Evolutionary conservation across 2,888 invertebrate species (phyloP).

Genomic region (Lochmaea crataegi): DNA sequence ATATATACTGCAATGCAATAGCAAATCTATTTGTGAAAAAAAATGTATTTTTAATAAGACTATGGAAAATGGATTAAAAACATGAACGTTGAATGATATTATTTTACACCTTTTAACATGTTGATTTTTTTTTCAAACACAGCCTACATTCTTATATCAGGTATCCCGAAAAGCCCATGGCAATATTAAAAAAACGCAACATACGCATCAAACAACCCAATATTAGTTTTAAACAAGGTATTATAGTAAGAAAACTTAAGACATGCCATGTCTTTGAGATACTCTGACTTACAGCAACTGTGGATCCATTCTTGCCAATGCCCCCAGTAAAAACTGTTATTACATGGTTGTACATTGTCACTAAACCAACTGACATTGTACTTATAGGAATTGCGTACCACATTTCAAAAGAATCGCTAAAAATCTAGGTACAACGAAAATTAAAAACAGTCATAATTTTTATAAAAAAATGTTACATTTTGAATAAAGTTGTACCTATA

Average conservation of each 20-base stretch:
- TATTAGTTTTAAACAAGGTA: slow-evolving; percentile 20
- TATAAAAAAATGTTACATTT: not conserved
- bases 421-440: slow-evolving; percentile 59
- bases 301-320: slow-evolving; percentile 96
- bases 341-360: slow-evolving; percentile 79
- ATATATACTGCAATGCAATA: not conserved
- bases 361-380: slow-evolving; percentile 77
- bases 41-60: not conserved
- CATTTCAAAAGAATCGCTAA: slow-evolving; percentile 77
- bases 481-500: too few relatives aligned
- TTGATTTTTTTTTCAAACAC: not conserved
- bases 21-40: not conserved
- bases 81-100: not conserved
- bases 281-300: slow-evolving; percentile 87
- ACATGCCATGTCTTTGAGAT: slow-evolving; percentile 33
- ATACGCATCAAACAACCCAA: slow-evolving; percentile 32
- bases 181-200: slow-evolving; percentile 24
- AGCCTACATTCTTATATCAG: slow-evolving; percentile 35
- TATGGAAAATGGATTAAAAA: not conserved
- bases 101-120: not conserved
- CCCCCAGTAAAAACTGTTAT: slow-evolving; percentile 82
- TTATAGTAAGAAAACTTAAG: slow-evolving; percentile 18
- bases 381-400: slow-evolving; percentile 82
- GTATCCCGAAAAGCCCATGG: slow-evolving; percentile 36
- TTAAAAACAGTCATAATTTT: not conserved